A percentile compares a stretch with the other conserved stretches of the same genome.
These are phyloP conservation scores for Tonatia bakeri DNA, from an alignment of 2,113 vertebrate genomes.

Conservation along the genomic window DNA sequence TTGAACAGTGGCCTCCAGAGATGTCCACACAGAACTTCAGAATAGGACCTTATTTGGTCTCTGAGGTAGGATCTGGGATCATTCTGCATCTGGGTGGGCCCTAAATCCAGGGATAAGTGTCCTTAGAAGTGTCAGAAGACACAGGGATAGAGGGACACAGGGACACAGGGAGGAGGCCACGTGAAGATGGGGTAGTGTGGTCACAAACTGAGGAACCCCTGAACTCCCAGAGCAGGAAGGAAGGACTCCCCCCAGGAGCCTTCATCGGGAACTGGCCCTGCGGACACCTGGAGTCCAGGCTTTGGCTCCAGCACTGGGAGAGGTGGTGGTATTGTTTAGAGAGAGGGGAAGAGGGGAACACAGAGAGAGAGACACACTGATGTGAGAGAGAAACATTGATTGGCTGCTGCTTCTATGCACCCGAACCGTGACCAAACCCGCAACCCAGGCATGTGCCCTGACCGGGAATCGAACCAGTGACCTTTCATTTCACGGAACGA, in stretches of 20 bases:
- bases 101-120: background rate
- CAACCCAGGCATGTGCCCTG: too few species aligned
- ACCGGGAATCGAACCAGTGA: too few species aligned
- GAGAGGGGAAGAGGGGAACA: too few species aligned
- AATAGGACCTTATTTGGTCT: background rate
- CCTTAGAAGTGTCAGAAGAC: background rate
- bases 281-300: background rate
- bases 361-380: too few species aligned
- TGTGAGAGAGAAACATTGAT: too few species aligned
- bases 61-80: background rate
- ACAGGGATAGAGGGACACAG: too few species aligned
- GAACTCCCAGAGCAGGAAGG: background rate
- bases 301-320: background rate
- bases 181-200: rapidly evolving
- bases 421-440: too few species aligned
- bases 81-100: background rate
- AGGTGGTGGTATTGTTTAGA: too few species aligned
- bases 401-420: too few species aligned
- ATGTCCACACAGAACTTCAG: background rate
- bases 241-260: background rate
- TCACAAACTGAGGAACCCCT: rapidly evolving
- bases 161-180: background rate
- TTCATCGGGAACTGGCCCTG: rapidly evolving
- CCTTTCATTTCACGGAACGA: too few species aligned
- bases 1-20: background rate